A percentile compares a stretch with the other conserved stretches of the same genome.
phyloP scores from a whole-genome alignment of 2,888 invertebrate genomes.

The Nephrotoma appendiculata region DNA sequence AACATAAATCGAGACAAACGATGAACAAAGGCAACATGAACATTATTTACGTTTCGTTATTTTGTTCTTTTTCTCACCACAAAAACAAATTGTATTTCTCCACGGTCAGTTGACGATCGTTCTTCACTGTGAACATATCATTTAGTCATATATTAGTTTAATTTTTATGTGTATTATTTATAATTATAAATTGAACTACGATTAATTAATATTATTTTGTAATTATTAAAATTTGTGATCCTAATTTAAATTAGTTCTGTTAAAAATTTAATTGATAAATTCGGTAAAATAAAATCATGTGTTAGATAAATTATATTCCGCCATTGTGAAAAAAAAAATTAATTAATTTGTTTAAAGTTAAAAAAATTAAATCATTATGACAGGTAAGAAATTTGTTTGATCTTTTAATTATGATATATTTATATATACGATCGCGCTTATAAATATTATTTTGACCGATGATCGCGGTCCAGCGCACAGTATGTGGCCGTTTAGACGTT shows the following conservation, averaged over 20 bases:
- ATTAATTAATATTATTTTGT: not conserved
- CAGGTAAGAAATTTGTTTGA: not conserved
- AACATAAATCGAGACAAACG: not conserved
- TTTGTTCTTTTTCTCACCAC: not conserved
- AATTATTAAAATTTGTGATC: not conserved
- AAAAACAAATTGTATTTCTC: not conserved
- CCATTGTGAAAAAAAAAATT: not conserved
- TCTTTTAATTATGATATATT: not conserved
- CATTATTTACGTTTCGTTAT: not conserved
- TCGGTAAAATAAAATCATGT: not conserved
- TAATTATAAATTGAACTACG: not conserved
- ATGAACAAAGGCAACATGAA: not conserved
- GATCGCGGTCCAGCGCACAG: not conserved
- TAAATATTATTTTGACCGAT: not conserved
- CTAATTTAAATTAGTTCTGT: not conserved
- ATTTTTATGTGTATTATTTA: not conserved
- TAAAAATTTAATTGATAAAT: not conserved
- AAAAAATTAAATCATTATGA: not conserved
- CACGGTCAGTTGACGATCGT: conserved; percentile 4
- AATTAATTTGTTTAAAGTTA: not conserved
- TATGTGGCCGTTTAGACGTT: not conserved
- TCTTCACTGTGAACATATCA: not conserved
- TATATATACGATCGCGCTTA: not conserved
- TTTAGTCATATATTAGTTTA: not conserved
- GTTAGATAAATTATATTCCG: not conserved